Percentiles rank a stretch among this genome's conserved stretches.
Evolutionary conservation across 2,113 vertebrate genomes (phyloP).

Genomic region (Anarhynchus alexandrinus): DNA sequence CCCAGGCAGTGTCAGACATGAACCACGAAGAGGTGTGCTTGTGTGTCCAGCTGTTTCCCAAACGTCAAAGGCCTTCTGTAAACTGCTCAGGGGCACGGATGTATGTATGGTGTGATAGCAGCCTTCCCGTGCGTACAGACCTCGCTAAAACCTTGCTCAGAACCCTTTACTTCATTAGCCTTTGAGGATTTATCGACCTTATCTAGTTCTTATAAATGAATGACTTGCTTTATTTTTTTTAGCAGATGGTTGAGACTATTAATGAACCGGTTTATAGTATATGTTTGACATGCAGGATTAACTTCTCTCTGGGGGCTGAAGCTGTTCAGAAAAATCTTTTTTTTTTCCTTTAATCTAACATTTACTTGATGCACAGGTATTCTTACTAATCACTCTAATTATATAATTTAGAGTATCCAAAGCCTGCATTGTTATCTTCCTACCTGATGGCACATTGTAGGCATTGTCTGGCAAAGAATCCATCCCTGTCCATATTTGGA

Average conservation of each 20-base stretch:
- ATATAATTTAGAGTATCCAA: background rate
- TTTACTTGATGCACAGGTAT: background rate
- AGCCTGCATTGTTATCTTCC: background rate
- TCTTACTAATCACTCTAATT: background rate
- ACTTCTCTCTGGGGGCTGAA: background rate
- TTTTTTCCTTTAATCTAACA: background rate
- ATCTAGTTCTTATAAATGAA: slow-evolving; percentile 2
- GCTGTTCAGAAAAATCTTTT: background rate
- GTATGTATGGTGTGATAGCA: background rate
- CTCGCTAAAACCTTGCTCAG: background rate
- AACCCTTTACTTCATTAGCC: background rate
- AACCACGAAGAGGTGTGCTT: background rate
- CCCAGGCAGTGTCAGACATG: background rate
- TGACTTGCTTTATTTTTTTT: background rate
- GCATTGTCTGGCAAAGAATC: background rate
- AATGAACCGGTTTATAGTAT: background rate
- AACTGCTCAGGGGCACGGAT: background rate
- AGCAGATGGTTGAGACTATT: background rate
- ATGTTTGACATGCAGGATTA: slow-evolving; percentile 22
- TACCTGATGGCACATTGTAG: background rate
- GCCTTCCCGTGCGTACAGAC: background rate
- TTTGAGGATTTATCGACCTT: background rate
- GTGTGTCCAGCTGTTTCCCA: background rate
- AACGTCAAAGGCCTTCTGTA: background rate
- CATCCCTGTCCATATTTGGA: background rate